A percentile compares a stretch with the other conserved stretches of the same genome.
Evolutionary conservation across 2,797 vertebrate species (phyloP).

Genomic region (Podarcis siculus): DNA sequence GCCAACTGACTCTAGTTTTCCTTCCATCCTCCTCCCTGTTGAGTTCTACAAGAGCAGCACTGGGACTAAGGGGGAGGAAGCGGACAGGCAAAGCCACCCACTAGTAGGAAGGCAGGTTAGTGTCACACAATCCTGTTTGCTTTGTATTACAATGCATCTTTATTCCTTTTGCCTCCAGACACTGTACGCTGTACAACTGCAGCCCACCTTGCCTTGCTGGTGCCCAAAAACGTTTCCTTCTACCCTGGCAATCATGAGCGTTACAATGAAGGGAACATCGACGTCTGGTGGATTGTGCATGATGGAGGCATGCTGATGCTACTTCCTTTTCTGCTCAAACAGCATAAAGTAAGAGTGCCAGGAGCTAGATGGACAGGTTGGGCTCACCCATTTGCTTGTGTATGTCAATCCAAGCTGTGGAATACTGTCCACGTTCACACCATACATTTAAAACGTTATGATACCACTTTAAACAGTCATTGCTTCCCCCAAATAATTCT

Average conservation of each 20-base stretch:
- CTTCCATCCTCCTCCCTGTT: too few relatives aligned
- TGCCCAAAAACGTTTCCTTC: constrained; percentile 97
- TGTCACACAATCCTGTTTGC: too few relatives aligned
- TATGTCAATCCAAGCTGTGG: neutral
- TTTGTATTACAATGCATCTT: too few relatives aligned
- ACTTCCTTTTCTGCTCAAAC: constrained; percentile 95
- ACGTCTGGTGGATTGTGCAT: constrained; percentile 99
- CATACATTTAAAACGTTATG: too few relatives aligned
- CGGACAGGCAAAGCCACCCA: too few relatives aligned
- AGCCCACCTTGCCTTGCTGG: constrained; percentile 93
- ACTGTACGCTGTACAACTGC: constrained; percentile 97
- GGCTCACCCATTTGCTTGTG: neutral
- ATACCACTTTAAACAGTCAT: too few relatives aligned
- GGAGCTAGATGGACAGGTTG: neutral
- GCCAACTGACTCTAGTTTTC: too few relatives aligned
- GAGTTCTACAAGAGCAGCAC: too few relatives aligned
- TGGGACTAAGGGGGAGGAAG: too few relatives aligned
- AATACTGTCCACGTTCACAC: neutral
- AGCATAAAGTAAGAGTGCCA: constrained; percentile 89
- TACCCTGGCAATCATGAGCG: constrained; percentile 97
- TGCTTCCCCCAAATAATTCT: too few relatives aligned
- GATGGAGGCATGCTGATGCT: constrained; percentile 99
- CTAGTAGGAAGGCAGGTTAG: too few relatives aligned
- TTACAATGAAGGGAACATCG: constrained; percentile 95
- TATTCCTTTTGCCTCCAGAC: constrained; percentile 75